Evolutionary conservation across 2,888 invertebrate species (phyloP).

Genomic region (Calameuta pallipes): DNA sequence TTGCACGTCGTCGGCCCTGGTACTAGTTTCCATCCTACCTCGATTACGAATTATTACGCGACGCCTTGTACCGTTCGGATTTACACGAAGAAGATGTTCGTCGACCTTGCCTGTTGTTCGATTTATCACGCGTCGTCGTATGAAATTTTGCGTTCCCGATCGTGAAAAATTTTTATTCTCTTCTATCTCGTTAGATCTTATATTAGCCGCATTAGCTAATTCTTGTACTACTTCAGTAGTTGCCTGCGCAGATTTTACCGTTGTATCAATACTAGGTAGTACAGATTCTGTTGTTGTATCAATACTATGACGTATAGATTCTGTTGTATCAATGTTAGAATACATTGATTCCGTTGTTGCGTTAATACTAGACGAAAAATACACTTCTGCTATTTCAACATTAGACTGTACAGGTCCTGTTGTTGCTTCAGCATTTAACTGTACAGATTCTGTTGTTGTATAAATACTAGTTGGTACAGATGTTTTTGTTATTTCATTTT

Average conservation of each 20-base stretch:
- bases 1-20: neutral
- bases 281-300: neutral
- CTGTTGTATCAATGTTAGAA: neutral
- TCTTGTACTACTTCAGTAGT: neutral
- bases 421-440: neutral
- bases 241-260: neutral
- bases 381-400: neutral
- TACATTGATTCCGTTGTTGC: neutral
- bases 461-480: neutral
- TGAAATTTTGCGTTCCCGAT: neutral
- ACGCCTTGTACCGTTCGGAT: neutral
- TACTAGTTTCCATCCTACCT: neutral
- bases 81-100: neutral
- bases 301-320: too few species aligned
- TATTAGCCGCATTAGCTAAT: neutral
- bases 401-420: neutral
- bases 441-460: neutral
- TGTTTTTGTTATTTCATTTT: neutral
- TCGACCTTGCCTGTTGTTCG: neutral
- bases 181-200: neutral
- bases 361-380: neutral
- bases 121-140: slow-evolving; percentile 6
- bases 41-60: neutral
- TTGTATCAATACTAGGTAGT: neutral
- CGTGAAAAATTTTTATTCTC: neutral